Conservation (phyloP, 2,113 vertebrate species). For the Nestor notabilis region DNA sequence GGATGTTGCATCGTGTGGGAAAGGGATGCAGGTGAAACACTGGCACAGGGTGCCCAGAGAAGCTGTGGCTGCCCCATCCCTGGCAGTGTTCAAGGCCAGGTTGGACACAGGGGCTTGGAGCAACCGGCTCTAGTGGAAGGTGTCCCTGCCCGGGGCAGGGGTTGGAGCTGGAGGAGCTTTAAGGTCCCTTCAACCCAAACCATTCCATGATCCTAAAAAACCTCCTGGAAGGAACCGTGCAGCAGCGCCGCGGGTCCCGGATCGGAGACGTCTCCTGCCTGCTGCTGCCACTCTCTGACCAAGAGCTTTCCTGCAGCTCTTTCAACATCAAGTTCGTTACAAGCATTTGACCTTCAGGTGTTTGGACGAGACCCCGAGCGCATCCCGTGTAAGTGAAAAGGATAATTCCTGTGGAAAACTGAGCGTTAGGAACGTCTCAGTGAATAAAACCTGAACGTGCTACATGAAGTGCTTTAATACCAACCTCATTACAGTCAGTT, state of each 20-base stretch:
- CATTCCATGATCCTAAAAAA: accelerated
- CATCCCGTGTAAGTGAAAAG: neutral
- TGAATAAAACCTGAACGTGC: neutral
- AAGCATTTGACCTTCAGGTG: too few relatives aligned
- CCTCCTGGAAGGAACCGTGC: neutral
- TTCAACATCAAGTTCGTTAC: accelerated
- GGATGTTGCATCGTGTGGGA: neutral
- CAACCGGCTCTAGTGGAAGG: accelerated
- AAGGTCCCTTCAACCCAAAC: neutral
- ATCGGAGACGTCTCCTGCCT: neutral
- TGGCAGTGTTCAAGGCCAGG: neutral
- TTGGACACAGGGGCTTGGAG: neutral
- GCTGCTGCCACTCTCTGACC: neutral
- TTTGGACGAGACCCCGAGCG: accelerated
- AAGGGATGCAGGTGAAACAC: neutral
- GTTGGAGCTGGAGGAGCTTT: neutral
- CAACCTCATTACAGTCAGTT: neutral
- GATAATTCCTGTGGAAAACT: neutral
- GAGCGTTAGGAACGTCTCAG: neutral
- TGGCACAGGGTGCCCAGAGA: too few relatives aligned
- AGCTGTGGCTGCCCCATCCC: too few relatives aligned
- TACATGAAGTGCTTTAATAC: neutral
- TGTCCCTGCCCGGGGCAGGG: neutral
- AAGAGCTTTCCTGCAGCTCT: neutral
- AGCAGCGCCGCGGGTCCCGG: accelerated